These are phyloP conservation scores for Clarias macrocephalus DNA, from an alignment of 2,113 vertebrate genomes.

Conservation along the genomic window DNA sequence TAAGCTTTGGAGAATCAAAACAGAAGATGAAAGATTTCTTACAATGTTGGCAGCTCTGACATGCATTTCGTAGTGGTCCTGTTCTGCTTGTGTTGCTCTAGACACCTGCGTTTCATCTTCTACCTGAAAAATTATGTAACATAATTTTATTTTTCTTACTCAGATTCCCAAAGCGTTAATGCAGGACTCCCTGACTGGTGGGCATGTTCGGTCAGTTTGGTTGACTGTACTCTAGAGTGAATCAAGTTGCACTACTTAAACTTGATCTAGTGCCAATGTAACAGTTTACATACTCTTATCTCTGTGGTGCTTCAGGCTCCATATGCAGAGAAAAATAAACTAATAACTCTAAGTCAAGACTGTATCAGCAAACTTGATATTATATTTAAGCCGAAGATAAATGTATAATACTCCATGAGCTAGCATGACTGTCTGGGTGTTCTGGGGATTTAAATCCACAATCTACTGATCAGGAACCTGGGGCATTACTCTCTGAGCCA, in stretches of 20 bases:
- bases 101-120: conserved; percentile 97
- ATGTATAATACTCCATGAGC: neutral
- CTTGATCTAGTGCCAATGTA: neutral
- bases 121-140: conserved; percentile 70
- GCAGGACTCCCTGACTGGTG: neutral
- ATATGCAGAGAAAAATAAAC: neutral
- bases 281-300: neutral
- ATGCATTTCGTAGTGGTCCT: conserved; percentile 98
- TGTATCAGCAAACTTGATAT: neutral
- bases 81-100: conserved; percentile 91
- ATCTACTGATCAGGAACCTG: neutral
- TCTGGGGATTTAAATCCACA: neutral
- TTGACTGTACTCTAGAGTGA: neutral
- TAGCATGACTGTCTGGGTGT: neutral
- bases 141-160: neutral
- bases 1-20: too few species aligned
- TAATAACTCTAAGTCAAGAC: too few species aligned
- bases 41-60: conserved; percentile 97
- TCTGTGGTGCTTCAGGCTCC: neutral
- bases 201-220: neutral
- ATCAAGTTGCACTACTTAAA: neutral
- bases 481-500: neutral
- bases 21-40: conserved; percentile 63
- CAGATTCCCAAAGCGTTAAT: neutral
- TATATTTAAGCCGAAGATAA: neutral